These are phyloP conservation scores for Phymanthus crucifer DNA, from an alignment of 92 coral and sea anemone species.

Conservation along the genomic window DNA sequence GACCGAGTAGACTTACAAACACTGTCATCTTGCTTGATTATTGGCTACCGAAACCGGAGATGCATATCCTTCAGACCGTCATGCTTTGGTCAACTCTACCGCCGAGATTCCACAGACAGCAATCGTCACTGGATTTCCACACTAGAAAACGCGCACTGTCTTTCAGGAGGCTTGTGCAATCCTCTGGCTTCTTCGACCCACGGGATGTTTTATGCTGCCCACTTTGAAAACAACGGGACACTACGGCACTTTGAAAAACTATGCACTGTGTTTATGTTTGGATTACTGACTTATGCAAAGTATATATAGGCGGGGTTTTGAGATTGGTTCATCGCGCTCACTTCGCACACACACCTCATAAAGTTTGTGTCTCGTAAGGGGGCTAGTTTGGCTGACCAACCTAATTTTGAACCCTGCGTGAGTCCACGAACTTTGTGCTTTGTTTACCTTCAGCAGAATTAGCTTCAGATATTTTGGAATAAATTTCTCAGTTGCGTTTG, in stretches of 20 bases:
- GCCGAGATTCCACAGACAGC: background rate
- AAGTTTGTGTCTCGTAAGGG: conserved; percentile 21
- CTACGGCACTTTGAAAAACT: background rate
- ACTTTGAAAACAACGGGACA: background rate
- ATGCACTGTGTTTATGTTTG: conserved; percentile 21
- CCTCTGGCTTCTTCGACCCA: background rate
- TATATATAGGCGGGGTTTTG: conserved; percentile 36
- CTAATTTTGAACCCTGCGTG: conserved; percentile 19
- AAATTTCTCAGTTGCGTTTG: background rate
- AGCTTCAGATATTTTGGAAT: background rate
- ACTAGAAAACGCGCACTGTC: too few relatives aligned
- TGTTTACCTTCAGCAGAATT: background rate
- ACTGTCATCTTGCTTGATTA: conserved; percentile 20
- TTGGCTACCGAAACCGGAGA: conserved; percentile 36
- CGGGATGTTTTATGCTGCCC: background rate
- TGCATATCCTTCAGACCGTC: conserved; percentile 10
- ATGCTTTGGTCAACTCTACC: conserved; percentile 8
- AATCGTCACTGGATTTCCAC: too few relatives aligned
- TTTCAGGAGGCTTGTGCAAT: background rate
- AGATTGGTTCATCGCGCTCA: background rate
- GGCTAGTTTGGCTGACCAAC: conserved; percentile 9
- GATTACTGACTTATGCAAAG: conserved; percentile 18
- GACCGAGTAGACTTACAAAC: background rate
- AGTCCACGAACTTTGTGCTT: conserved; percentile 9
- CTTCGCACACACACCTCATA: background rate